Base-by-base conservation (phyloP, 2,888 invertebrate genomes). In the Limnephilus rhombicus region DNA sequence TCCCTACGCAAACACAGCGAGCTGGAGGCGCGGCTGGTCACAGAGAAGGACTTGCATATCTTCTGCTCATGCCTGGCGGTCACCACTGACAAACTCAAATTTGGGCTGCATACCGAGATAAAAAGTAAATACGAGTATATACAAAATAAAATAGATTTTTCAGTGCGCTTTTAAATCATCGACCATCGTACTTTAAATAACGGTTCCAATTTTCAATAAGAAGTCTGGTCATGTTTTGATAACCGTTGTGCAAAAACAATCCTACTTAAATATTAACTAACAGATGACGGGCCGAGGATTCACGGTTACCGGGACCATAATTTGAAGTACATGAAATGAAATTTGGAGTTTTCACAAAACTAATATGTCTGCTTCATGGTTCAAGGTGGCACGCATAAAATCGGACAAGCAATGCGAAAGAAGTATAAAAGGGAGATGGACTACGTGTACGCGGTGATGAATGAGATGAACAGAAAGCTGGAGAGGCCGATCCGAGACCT, bases 351-450 rank as follows among this genome's bases (percentile, higher is more conserved):
- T 45, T 53, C 18, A 18, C 18, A 53, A 53, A 68, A 18, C 3
- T 18, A 24, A 68, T 15, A 29, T 29, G n/a, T 89, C 29, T 89
- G 41, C 29, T 41, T 41, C 88, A 29, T n/a, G 49, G 91, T 93
- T 93, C 18, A 93, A 97, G 97, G 97, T 92, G 97, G 98, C 87
- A 98, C 97, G 18, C 97, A 97, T 94, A 97, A 98, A 95, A 98
- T 98, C 94, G 98, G 98, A 1, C 98, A 98, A 95, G 98, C 98
- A 45, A 97, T 98, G 97, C 98, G 98, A 94, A 98, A 98, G 94
- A 98, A 98, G 94, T 98, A 98, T 94, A 97, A 98, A 94, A 97
- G 98, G 37, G 98, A 99, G 95, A 98, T 98, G 98, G 98, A 98
- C 94, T 98, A 98, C 94, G 98, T 98, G 18, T 98, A 99, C 94